phyloP scores from a whole-genome alignment of 1,140 invertebrate species.

The Meloidogyne exigua region DNA sequence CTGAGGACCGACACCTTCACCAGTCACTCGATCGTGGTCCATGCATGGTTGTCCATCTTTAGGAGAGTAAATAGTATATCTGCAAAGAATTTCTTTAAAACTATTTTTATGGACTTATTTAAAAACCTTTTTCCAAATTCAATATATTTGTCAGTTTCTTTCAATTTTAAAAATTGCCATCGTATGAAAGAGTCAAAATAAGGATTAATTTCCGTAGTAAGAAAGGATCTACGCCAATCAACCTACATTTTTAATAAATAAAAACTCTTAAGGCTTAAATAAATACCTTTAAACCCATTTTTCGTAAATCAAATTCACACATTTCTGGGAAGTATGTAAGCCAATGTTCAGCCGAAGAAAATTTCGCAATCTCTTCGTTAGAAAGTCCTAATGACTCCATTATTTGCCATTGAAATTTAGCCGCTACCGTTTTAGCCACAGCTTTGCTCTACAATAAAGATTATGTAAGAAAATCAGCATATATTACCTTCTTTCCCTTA shows the following conservation, averaged over 20 bases:
- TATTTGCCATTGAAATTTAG: conserved; percentile 98
- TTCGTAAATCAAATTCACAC: conserved; percentile 79
- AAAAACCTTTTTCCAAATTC: conserved; percentile 84
- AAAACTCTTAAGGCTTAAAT: conserved; percentile 56
- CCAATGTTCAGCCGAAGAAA: conserved; percentile 89
- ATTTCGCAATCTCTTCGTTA: conserved; percentile 86
- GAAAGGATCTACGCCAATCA: conserved; percentile 93
- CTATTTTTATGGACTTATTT: conserved; percentile 1
- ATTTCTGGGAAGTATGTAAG: conserved; percentile 90
- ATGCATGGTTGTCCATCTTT: conserved; percentile 97
- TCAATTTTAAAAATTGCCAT: conserved; percentile 92
- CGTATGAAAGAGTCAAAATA: conserved; percentile 95
- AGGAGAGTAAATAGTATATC: conserved; percentile 92
- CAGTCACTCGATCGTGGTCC: conserved; percentile 93
- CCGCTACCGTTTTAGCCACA: conserved; percentile 81
- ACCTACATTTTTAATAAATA: conserved; percentile 64
- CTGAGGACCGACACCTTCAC: conserved; percentile 94
- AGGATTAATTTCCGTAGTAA: conserved; percentile 95
- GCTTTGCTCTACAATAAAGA: conserved; percentile 72
- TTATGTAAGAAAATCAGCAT: neutral
- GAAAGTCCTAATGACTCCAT: conserved; percentile 86
- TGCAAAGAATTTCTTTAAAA: conserved; percentile 45
- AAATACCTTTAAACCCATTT: conserved; percentile 81
- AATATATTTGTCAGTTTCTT: conserved; percentile 78
- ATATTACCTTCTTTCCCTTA: conserved; percentile 86